Percentiles rank a stretch among this genome's conserved stretches.
Evolutionary conservation across 2,797 vertebrate genomes (phyloP).

Genomic region (Emys orbicularis): DNA sequence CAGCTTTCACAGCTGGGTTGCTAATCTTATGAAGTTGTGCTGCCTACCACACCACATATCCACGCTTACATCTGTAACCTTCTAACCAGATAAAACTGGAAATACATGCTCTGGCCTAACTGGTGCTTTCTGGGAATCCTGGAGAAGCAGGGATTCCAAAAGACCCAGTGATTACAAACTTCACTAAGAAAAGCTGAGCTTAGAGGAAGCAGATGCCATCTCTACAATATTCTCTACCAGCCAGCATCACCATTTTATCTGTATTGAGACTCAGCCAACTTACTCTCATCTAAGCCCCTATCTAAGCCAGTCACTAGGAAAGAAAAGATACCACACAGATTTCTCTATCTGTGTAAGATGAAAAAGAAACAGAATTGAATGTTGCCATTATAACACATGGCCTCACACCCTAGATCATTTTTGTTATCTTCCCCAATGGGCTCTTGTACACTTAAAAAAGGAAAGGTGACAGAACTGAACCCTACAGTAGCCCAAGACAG

Average conservation of each 20-base stretch:
- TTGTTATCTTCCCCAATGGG: background rate
- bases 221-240: background rate
- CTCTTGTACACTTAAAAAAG: background rate
- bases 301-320: background rate
- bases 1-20: too few species aligned
- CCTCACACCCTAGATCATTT: background rate
- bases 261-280: background rate
- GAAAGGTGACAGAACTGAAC: background rate
- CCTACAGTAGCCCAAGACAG: background rate
- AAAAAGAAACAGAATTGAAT: background rate
- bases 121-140: too few species aligned
- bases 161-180: too few species aligned
- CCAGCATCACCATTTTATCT: background rate
- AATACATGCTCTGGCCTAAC: too few species aligned
- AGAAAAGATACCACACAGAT: background rate
- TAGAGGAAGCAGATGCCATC: background rate
- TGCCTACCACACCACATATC: too few species aligned
- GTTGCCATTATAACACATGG: background rate
- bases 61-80: too few species aligned
- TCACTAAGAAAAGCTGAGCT: too few species aligned
- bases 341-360: background rate
- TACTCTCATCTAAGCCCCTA: background rate
- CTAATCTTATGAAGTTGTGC: too few species aligned
- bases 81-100: too few species aligned
- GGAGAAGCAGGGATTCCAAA: too few species aligned